Percentiles rank a stretch among this genome's conserved stretches.
Evolutionary conservation across 2,113 vertebrate species (phyloP).

Genomic region (Xerus inauris): DNA sequence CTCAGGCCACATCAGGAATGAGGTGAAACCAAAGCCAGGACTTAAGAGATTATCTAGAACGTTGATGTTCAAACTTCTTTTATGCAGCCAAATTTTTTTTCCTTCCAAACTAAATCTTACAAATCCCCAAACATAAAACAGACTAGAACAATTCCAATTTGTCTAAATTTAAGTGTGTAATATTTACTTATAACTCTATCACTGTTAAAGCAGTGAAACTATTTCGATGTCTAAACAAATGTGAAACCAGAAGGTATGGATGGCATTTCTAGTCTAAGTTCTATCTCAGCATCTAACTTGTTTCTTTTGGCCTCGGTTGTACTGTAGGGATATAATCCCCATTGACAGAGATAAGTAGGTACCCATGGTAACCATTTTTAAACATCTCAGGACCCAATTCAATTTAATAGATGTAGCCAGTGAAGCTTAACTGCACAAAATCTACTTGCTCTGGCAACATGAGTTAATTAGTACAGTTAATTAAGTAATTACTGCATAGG

Average conservation of each 20-base stretch:
- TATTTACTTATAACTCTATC: background rate
- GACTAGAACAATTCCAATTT: background rate
- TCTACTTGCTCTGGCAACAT: background rate
- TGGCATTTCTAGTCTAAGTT: background rate
- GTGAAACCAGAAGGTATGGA: background rate
- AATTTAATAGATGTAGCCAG: constrained; percentile 24
- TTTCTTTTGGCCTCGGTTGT: background rate
- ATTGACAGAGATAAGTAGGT: background rate
- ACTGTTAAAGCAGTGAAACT: background rate
- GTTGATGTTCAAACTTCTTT: background rate
- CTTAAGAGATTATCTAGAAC: background rate
- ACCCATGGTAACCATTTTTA: constrained; percentile 19
- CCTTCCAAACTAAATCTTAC: background rate
- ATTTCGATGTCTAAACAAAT: background rate
- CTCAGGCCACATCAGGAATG: background rate
- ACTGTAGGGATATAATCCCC: background rate
- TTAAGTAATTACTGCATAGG: background rate
- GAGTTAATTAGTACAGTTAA: constrained; percentile 22
- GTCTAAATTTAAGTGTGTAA: background rate
- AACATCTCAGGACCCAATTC: constrained; percentile 16
- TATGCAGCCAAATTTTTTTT: background rate
- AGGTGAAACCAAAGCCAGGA: background rate
- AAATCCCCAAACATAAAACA: background rate
- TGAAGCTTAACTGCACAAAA: background rate
- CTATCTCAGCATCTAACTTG: background rate